Evolutionary conservation across 2,888 invertebrate genomes (phyloP), one percentile per base, ranked within the genome.

Genomic region (Troglohyphantes excavatus): DNA sequence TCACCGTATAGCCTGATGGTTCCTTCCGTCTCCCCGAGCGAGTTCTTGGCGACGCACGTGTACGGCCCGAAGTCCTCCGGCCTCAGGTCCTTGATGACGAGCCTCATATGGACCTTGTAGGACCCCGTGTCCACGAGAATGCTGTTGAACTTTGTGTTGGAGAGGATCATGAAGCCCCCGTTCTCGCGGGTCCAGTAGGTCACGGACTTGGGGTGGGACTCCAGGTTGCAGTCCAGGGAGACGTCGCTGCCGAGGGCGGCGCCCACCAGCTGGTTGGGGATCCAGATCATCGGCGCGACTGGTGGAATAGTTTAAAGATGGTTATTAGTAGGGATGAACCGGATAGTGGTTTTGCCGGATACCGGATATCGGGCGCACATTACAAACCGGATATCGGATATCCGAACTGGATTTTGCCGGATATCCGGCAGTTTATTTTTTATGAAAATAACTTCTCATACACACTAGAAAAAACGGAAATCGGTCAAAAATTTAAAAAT

Each of bases 251-350:
- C 97, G 87, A 96, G 95, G 90, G 97, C 97, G 39, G 97, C 97
- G 0, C 98, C 97, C 91, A 98, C 97, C 94, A 98, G 95, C 94
- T 98, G 97, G 95, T 97, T 98, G 85, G 97, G 97, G 91, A 98
- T 97, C 96, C 97, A 97, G 93, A 98, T 97, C 97, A 97, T 97
- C 75, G 98, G 98, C 0, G 97, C 96, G 94, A 98, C 98, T 98
- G 94, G 33, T 94, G 94, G 13, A 17, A 27, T n/a, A n/a, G 21
- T 65, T 19, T 2, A 19, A 0, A 6, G 43, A 39, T 7, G 9
- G n/a, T 27, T 59, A 11, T 39, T 39, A 13, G 7, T 39, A 39
- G 3, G 13, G 39, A 6, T 9, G 39, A n/a, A n/a, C 9, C 9
- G 39, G 7, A 39, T 39, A 2, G 0, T 39, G 39, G 39, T 13